Percentiles rank a stretch among this genome's conserved stretches.
Evolutionary conservation across 1,140 invertebrate species (phyloP).

Genomic region (Aphelenchoides fujianensis): DNA sequence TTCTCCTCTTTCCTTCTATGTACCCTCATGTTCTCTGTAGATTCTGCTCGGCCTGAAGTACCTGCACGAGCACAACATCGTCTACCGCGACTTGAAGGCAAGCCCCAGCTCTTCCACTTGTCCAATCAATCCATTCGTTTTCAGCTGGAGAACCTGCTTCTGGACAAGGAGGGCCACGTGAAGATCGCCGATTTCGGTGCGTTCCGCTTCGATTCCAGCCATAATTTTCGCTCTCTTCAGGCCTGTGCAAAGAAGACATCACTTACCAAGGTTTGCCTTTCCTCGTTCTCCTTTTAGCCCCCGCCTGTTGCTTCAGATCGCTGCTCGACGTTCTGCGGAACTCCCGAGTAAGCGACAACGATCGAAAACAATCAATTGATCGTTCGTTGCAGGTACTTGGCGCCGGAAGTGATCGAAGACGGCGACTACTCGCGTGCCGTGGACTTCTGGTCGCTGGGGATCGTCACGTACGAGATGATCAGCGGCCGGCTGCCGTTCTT

Average conservation of each 20-base stretch:
- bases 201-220: neutral
- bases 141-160: conserved; percentile 87
- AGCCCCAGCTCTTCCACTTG: neutral
- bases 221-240: neutral
- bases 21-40: no score
- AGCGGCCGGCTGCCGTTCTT: conserved; percentile 94
- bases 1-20: no score
- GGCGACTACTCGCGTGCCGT: conserved; percentile 93
- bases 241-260: conserved; percentile 96
- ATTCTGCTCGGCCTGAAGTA: conserved; percentile 95
- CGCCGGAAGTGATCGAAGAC: conserved; percentile 89
- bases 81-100: conserved; percentile 92
- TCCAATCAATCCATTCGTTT: neutral
- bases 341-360: conserved; percentile 67
- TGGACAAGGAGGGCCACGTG: conserved; percentile 97
- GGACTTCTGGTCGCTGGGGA: conserved; percentile 94
- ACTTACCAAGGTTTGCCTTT: conserved; percentile 91
- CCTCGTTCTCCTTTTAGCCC: no score
- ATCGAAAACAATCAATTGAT: neutral
- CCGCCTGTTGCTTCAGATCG: no score
- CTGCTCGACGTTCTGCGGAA: conserved; percentile 87
- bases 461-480: conserved; percentile 97
- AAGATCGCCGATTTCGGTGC: conserved; percentile 81
- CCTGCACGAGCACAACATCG: conserved; percentile 86
- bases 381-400: conserved; percentile 69